These are phyloP conservation scores for Macrotrachela quadricornifera DNA, from an alignment of 1,140 invertebrate species.

Conservation along the genomic window DNA sequence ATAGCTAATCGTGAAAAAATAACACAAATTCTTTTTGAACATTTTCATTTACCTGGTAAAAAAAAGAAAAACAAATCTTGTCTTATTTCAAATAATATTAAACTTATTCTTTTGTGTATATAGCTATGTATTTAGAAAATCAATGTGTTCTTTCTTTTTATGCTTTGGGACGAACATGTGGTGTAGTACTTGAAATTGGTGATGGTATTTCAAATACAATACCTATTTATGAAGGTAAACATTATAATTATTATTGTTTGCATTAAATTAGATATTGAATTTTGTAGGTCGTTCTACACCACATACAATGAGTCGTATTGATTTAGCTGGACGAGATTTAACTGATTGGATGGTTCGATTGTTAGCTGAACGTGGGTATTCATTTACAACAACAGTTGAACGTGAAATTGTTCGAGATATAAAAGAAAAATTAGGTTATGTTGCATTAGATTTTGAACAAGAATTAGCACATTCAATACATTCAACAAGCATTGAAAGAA, in stretches of 20 bases:
- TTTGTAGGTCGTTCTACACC: constrained; percentile 38
- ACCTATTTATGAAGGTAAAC: constrained; percentile 63
- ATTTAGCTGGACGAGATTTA: constrained; percentile 73
- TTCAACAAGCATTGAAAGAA: constrained; percentile 64
- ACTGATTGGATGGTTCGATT: constrained; percentile 92
- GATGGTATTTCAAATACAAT: constrained; percentile 86
- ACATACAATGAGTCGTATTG: constrained; percentile 60
- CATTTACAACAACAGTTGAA: constrained; percentile 57
- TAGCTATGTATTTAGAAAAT: constrained; percentile 66
- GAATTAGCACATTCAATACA: constrained; percentile 78
- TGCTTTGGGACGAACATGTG: constrained; percentile 76
- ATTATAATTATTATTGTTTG: too few species aligned
- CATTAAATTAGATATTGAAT: too few species aligned
- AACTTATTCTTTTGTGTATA: too few species aligned
- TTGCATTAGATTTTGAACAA: constrained; percentile 70
- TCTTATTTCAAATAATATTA: too few species aligned
- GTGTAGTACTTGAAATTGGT: constrained; percentile 71
- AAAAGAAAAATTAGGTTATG: constrained; percentile 67
- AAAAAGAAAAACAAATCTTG: constrained; percentile 33
- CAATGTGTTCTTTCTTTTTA: constrained; percentile 74
- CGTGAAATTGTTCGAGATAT: constrained; percentile 9
- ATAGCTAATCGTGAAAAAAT: constrained; percentile 10
- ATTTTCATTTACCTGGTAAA: constrained; percentile 17
- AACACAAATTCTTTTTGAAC: constrained; percentile 13
- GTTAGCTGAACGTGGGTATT: constrained; percentile 80